Percentiles rank a stretch among this genome's conserved stretches.
phyloP scores from a whole-genome alignment of 2,797 vertebrate species.

The Psittacula echo region DNA sequence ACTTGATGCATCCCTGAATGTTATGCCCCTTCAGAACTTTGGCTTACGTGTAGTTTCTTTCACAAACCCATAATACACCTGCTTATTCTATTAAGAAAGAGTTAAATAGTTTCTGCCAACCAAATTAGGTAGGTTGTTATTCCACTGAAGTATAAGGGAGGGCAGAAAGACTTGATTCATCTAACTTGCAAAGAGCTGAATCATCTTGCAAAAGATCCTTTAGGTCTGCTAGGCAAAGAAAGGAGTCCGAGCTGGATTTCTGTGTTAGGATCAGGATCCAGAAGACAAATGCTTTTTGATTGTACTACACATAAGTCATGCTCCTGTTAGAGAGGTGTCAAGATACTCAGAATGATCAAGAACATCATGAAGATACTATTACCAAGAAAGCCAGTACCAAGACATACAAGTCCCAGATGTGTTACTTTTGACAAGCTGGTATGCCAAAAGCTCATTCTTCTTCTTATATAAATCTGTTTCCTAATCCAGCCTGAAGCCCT shows the following conservation, averaged over 20 bases:
- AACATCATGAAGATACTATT: neutral
- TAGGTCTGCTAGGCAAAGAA: neutral
- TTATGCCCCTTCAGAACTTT: neutral
- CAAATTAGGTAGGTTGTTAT: neutral
- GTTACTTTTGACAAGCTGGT: neutral
- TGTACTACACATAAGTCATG: neutral
- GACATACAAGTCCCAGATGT: neutral
- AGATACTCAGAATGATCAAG: neutral
- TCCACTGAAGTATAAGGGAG: neutral
- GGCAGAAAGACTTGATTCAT: neutral
- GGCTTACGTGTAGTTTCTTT: rapidly evolving
- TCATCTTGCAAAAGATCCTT: neutral
- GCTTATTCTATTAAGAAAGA: neutral
- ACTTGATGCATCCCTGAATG: neutral
- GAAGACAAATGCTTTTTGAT: neutral
- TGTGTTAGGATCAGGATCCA: neutral
- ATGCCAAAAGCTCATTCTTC: neutral
- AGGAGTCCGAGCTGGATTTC: neutral
- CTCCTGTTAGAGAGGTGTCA: neutral
- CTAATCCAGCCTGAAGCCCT: neutral
- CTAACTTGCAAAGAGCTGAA: neutral
- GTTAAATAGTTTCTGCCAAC: neutral
- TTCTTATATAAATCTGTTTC: neutral
- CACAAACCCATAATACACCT: neutral
- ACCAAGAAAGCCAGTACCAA: neutral